These are phyloP conservation scores for Odontocolon sp. DNA, from an alignment of 2,888 invertebrate species.

Conservation along the genomic window DNA sequence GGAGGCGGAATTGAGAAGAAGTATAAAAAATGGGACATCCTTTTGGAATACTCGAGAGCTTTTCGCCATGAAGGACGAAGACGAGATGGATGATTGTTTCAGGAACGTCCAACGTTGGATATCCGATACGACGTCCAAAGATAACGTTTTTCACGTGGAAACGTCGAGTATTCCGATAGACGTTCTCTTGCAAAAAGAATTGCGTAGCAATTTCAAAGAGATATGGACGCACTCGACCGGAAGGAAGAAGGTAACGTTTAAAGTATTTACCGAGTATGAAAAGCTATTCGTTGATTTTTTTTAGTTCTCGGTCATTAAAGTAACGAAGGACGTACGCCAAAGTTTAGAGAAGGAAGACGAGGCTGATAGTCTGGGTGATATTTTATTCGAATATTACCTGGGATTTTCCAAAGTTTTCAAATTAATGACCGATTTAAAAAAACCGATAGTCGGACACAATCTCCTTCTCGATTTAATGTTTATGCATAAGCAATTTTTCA, in stretches of 20 bases:
- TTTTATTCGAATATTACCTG: conserved; percentile 82
- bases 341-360: conserved; percentile 72
- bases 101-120: conserved; percentile 78
- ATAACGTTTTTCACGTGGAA: conserved; percentile 76
- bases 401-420: conserved; percentile 88
- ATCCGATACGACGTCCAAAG: conserved; percentile 52
- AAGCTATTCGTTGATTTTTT: background rate
- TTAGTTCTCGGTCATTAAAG: conserved; percentile 73
- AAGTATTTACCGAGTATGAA: background rate
- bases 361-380: conserved; percentile 80
- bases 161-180: conserved; percentile 81
- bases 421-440: conserved; percentile 83
- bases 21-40: conserved; percentile 78
- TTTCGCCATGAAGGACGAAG: conserved; percentile 64
- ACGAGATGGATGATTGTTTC: conserved; percentile 78
- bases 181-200: conserved; percentile 84
- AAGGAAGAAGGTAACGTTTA: conserved; percentile 62
- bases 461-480: conserved; percentile 87
- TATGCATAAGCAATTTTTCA: conserved; percentile 87
- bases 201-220: conserved; percentile 82
- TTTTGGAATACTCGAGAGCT: conserved; percentile 64
- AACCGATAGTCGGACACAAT: conserved; percentile 91
- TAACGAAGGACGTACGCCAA: conserved; percentile 72
- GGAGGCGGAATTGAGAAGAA: conserved; percentile 78
- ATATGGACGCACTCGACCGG: conserved; percentile 77